Evolutionary conservation across 92 coral and sea anemone species (phyloP), one percentile per base, ranked within the genome.

Genomic region (Porites evermanni): DNA sequence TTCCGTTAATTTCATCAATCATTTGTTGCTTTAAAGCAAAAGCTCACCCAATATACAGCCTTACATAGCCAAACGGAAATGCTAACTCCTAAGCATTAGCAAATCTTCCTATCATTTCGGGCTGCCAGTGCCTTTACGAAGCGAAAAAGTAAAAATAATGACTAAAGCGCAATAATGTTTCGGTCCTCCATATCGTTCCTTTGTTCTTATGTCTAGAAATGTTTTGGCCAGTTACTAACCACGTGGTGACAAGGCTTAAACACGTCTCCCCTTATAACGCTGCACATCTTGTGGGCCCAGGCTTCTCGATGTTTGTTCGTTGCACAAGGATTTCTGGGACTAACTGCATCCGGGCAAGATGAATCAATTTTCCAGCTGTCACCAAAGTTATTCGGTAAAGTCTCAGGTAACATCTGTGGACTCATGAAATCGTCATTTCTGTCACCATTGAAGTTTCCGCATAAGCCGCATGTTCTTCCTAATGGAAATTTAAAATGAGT

Each of bases 221-320:
- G 3, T 1, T 2, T 6, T 19, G 38, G 29, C 70, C 20, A 47
- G 16, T 18, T 67, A 72, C 82, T 81, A 19, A 95, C 98, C 82
- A 89, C 89, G 72, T 84, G 85, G 64, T 95, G 98, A 54, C 98
- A 95, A 2, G 98, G 94, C 74, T 70, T 75, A 77, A 95, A 95
- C 74, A 90, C 82, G 52, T 95, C 91, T 81, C 97, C 85, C 47
- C 93, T 91, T 54, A 95, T 93, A 68, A 93, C 84, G 89, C 94
- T 95, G 84, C 98, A 95, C 94, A 92, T 95, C 90, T 95, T 95
- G 89, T 95, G 95, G 79, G 98, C 97, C 98, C 98, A 95, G 54
- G 97, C 94, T 26, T 93, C 91, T 67, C 98, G 80, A 66, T 93
- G 88, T 83, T 90, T 94, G 93, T 93, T 91, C 51, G 51, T 85